Conservation (phyloP, 2,113 vertebrate species). For the Ammospiza caudacuta region DNA sequence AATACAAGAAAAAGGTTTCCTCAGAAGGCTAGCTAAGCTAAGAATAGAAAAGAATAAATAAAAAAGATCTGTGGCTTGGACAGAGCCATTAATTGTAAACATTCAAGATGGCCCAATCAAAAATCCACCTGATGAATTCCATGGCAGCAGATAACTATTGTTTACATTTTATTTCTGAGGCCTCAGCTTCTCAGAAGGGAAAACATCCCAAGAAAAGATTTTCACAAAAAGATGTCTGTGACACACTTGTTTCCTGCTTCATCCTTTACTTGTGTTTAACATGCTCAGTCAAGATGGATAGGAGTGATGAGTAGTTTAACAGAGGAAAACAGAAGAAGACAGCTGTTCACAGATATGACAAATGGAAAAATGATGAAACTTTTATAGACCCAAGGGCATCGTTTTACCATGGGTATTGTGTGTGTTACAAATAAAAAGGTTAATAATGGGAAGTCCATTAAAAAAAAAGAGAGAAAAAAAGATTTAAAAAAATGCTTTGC, state of each 20-base stretch:
- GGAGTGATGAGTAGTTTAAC: background rate
- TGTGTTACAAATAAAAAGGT: background rate
- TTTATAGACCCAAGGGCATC: background rate
- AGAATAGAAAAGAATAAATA: too few relatives aligned
- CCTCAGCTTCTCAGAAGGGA: too few relatives aligned
- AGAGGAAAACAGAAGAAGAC: background rate
- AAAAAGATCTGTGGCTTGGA: too few relatives aligned
- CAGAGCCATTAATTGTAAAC: too few relatives aligned
- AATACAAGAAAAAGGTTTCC: too few relatives aligned
- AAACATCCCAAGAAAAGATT: too few relatives aligned
- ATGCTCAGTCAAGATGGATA: fast-evolving
- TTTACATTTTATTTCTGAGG: too few relatives aligned
- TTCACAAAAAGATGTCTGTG: too few relatives aligned
- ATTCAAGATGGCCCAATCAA: too few relatives aligned
- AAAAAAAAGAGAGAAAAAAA: background rate
- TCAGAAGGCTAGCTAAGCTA: too few relatives aligned
- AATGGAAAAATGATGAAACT: background rate
- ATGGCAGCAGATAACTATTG: too few relatives aligned
- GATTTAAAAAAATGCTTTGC: background rate
- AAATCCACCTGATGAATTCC: too few relatives aligned
- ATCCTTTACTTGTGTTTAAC: background rate
- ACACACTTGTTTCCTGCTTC: background rate
- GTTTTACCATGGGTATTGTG: background rate
- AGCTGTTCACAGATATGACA: background rate
- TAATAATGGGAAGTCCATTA: background rate